These are phyloP conservation scores for Aphyosemion australe DNA, from an alignment of 2,113 vertebrate species.

Conservation along the genomic window DNA sequence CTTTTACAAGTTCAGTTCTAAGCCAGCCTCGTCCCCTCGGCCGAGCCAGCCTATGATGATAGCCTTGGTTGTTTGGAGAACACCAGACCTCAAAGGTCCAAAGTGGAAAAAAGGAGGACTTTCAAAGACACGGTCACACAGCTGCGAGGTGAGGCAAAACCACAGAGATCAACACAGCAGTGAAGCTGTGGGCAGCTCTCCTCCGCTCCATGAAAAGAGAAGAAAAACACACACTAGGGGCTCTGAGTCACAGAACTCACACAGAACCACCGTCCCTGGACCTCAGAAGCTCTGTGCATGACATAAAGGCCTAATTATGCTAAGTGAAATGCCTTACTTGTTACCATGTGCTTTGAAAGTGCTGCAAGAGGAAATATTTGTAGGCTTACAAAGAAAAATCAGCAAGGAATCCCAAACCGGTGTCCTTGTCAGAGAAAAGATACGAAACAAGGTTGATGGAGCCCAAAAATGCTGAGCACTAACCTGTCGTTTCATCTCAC, in stretches of 20 bases:
- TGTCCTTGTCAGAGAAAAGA: slow-evolving; percentile 50
- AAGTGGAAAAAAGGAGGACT: slow-evolving; percentile 39
- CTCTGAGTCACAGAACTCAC: slow-evolving; percentile 47
- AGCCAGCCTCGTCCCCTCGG: slow-evolving; percentile 40
- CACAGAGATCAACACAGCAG: slow-evolving; percentile 36
- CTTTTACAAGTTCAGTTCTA: slow-evolving; percentile 19
- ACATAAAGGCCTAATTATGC: slow-evolving; percentile 66
- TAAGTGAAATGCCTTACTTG: slow-evolving; percentile 62
- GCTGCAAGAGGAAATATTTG: slow-evolving; percentile 51
- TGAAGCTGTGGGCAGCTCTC: slow-evolving; percentile 34
- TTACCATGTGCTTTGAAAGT: slow-evolving; percentile 53
- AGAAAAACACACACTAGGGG: slow-evolving; percentile 47
- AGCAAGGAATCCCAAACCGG: slow-evolving; percentile 29
- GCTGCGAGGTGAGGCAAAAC: slow-evolving; percentile 44
- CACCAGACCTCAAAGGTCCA: slow-evolving; percentile 37
- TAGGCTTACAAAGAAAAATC: slow-evolving; percentile 36
- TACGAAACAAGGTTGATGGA: slow-evolving; percentile 41
- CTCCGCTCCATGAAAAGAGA: slow-evolving; percentile 34
- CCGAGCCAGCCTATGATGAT: slow-evolving; percentile 40
- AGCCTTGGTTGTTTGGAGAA: slow-evolving; percentile 46
- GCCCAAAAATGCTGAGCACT: slow-evolving; percentile 52
- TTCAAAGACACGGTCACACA: slow-evolving; percentile 46
- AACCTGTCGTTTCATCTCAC: slow-evolving; percentile 48
- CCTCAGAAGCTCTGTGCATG: slow-evolving; percentile 47
- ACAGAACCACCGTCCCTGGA: slow-evolving; percentile 27